Base-by-base conservation (phyloP, 2,888 invertebrate species). In the Chelonus formosanus region DNA sequence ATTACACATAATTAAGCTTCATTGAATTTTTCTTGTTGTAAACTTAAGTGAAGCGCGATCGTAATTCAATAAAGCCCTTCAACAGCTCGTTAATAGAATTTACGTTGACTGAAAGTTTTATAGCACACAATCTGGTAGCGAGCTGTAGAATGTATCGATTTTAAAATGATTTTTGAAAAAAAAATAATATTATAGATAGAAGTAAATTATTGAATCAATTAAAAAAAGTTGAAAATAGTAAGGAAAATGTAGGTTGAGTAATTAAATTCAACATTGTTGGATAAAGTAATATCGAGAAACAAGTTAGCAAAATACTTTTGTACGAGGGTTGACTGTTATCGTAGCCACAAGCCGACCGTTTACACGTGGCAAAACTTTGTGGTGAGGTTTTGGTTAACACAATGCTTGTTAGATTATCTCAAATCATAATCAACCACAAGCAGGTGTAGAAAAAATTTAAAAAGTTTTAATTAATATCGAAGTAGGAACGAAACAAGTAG, bases 391-490 rank as follows among this genome's bases (percentile, higher is more conserved):
- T 52, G 36, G 20, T 66, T 54, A 68, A 64, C 62, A 61, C 44
- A 34, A n/a, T 55, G 56, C 66, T 63, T 67, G 69, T 72, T 71
- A 70, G 63, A 69, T 66, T 67, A 71, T 74, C 71, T 68, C 69
- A 67, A 72, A 72, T 73, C 69, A 72, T 72, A 72, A 75, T 75
- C 71, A 71, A 70, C 64, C 54, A 63, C 47, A 61, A 32, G 56
- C 59, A 60, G 20, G 56, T 47, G 36, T 57, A 56, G 45, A 50
- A 65, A 67, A 5, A 59, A 7, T 75, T 75, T 68, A 68, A 64
- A 48, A 75, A 76, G 73, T 76, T 76, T 76, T 76, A 75, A 76
- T 76, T 76, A 76, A 76, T 74, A 74, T 73, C 70, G 68, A 71
- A 70, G 67, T 53, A 66, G 54, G 55, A 43, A 40, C 40, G 6